phyloP scores from a whole-genome alignment of 2,113 vertebrate genomes.

The Saccopteryx bilineata region DNA sequence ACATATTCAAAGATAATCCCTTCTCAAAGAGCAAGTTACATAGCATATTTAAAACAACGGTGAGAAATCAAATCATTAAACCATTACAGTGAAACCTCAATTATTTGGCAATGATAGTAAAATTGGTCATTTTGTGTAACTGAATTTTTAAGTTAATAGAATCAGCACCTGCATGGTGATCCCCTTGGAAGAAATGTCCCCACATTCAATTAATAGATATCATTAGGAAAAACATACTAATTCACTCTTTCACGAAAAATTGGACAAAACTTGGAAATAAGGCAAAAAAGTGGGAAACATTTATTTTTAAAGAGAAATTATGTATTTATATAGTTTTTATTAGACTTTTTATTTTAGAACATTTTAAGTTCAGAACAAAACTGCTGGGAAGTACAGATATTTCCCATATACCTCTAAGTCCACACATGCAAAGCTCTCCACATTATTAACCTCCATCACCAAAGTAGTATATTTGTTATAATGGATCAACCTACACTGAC shows the following conservation, averaged over 20 bases:
- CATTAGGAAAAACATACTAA: neutral
- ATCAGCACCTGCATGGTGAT: neutral
- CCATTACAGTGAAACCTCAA: neutral
- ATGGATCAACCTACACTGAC: neutral
- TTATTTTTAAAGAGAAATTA: neutral
- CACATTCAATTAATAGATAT: neutral
- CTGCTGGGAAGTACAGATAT: neutral
- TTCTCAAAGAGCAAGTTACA: constrained; percentile 13
- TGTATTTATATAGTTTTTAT: neutral
- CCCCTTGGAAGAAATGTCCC: neutral
- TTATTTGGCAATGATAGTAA: neutral
- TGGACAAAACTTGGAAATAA: constrained; percentile 29
- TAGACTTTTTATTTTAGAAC: neutral
- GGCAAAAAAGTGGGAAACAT: neutral
- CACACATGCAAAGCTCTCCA: neutral
- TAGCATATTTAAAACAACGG: neutral
- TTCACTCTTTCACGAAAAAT: neutral
- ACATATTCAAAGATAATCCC: neutral
- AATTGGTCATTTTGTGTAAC: neutral
- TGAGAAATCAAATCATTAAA: constrained; percentile 17
- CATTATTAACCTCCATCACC: neutral
- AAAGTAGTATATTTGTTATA: neutral
- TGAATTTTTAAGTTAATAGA: constrained; percentile 19
- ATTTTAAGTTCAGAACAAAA: neutral
- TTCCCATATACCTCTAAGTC: neutral